These are phyloP conservation scores for Herpailurus yagouaroundi DNA, from an alignment of 2,113 vertebrate species.

Conservation along the genomic window DNA sequence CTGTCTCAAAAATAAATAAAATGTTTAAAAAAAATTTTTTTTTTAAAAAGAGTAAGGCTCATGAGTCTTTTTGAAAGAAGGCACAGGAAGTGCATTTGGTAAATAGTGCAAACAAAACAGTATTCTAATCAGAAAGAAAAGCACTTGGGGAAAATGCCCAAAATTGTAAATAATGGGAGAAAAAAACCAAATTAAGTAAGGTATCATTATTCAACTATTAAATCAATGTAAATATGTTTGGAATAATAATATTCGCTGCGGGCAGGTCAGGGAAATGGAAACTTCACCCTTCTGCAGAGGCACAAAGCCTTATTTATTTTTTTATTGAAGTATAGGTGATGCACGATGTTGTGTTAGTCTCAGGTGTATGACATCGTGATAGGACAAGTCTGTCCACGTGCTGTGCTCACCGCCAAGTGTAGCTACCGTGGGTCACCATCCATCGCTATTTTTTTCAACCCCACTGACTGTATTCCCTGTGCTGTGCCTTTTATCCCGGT, in stretches of 20 bases:
- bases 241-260: neutral
- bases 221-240: neutral
- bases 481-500: neutral
- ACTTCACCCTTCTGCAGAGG: too few relatives aligned
- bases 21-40: too few relatives aligned
- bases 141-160: neutral
- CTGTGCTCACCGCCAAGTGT: neutral
- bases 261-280: neutral
- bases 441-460: rapidly evolving
- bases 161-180: neutral
- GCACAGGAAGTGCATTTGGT: neutral
- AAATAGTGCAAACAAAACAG: neutral
- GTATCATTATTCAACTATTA: neutral
- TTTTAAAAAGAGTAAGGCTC: neutral
- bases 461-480: neutral
- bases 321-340: neutral
- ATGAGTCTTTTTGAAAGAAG: neutral
- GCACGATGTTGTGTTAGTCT: neutral
- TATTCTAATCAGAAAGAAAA: neutral
- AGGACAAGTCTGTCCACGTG: neutral
- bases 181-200: neutral
- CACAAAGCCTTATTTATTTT: neutral
- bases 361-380: neutral
- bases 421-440: neutral
- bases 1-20: too few relatives aligned